These are phyloP conservation scores for Linyphia triangularis DNA, from an alignment of 2,888 invertebrate species.

Conservation along the genomic window DNA sequence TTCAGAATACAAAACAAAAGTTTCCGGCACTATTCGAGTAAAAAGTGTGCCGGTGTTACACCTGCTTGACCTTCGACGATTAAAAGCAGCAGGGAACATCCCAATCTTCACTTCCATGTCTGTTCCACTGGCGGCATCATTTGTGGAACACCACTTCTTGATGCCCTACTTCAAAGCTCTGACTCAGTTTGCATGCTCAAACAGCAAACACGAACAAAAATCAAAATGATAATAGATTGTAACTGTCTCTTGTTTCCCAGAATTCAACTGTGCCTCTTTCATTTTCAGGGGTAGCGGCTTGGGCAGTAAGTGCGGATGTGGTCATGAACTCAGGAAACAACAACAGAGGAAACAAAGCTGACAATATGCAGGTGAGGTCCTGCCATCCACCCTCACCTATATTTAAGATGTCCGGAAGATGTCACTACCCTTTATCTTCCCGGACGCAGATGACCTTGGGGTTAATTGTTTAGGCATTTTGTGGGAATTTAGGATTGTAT, in stretches of 20 bases:
- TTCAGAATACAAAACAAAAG: not conserved
- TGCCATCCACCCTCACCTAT: not conserved
- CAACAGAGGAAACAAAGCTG: constrained; percentile 21
- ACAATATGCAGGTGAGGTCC: constrained; percentile 57
- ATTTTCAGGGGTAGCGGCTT: constrained; percentile 76
- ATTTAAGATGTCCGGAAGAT: not conserved
- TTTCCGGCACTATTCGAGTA: not conserved
- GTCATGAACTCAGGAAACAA: constrained; percentile 74
- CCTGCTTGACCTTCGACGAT: not conserved
- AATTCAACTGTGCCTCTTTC: too few relatives aligned
- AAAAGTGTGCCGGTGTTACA: not conserved
- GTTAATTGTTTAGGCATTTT: not conserved
- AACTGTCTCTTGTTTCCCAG: too few relatives aligned
- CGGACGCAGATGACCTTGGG: not conserved
- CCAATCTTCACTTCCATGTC: not conserved
- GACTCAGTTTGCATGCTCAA: not conserved
- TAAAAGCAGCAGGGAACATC: not conserved
- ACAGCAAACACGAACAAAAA: not conserved
- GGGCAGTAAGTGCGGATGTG: constrained; percentile 77
- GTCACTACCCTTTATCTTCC: not conserved
- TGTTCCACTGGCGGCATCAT: not conserved
- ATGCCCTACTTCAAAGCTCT: not conserved
- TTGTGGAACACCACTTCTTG: not conserved
- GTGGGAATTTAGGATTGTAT: not conserved
- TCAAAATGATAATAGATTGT: too few relatives aligned